These are phyloP conservation scores for Myzus persicae DNA, from an alignment of 1,140 invertebrate genomes.

Conservation along the genomic window DNA sequence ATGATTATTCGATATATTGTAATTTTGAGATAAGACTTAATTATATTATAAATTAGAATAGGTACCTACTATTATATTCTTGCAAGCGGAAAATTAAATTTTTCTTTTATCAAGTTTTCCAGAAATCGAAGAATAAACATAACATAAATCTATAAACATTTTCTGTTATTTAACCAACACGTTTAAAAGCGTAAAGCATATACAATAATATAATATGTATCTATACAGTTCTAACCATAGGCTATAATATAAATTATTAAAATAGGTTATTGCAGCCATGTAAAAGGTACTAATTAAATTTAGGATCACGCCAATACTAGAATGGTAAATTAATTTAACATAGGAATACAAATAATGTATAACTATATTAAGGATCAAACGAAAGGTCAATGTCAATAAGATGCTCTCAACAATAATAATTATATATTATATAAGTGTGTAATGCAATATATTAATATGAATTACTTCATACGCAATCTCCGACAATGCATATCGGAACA, in stretches of 20 bases:
- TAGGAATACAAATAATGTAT: neutral
- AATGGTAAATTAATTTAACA: neutral
- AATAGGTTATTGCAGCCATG: neutral
- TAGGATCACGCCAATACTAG: neutral
- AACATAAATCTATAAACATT: neutral
- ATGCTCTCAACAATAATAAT: neutral
- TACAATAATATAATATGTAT: too few species aligned
- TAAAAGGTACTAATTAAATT: neutral
- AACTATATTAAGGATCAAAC: neutral
- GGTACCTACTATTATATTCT: neutral
- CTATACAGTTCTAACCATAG: too few species aligned
- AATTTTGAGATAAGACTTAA: neutral
- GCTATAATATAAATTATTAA: neutral
- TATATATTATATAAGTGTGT: neutral
- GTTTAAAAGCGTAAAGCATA: neutral
- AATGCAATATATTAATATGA: neutral
- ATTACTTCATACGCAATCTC: neutral
- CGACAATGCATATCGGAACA: neutral
- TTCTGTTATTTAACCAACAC: neutral
- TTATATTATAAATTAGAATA: neutral
- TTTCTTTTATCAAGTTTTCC: neutral
- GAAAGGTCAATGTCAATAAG: constrained; percentile 2
- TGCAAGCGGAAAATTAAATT: neutral
- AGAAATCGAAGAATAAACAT: neutral
- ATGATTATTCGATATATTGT: neutral